A percentile compares a stretch with the other conserved stretches of the same genome.
These are phyloP conservation scores for Chaetodon auriga DNA, from an alignment of 2,113 vertebrate genomes.

Conservation along the genomic window DNA sequence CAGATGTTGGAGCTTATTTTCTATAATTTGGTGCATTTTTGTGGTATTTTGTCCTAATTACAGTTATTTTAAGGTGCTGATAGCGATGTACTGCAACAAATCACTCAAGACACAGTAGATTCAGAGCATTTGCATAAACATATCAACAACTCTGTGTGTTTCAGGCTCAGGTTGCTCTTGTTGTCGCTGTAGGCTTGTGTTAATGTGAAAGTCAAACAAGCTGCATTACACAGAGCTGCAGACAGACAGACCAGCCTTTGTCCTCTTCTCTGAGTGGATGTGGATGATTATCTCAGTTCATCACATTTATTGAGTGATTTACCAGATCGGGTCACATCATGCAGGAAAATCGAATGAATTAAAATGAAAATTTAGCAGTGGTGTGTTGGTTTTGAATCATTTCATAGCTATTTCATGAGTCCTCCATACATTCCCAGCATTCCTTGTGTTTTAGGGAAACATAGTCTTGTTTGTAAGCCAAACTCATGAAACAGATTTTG, in stretches of 20 bases:
- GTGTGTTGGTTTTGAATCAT: conserved; percentile 9
- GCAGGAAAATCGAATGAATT: background rate
- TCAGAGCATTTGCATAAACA: background rate
- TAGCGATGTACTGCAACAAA: background rate
- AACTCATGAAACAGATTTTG: conserved; percentile 14
- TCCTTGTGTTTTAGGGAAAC: background rate
- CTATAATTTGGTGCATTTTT: background rate
- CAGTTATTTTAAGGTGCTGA: background rate
- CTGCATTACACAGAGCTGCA: background rate
- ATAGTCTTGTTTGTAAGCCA: conserved; percentile 2
- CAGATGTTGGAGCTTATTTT: background rate
- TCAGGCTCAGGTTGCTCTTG: conserved; percentile 3
- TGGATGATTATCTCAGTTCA: conserved; percentile 13
- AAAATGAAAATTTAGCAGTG: background rate
- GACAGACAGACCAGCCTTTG: conserved; percentile 33
- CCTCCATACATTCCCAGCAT: conserved; percentile 1
- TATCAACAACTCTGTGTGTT: background rate
- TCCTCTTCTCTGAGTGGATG: conserved; percentile 34
- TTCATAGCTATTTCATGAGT: conserved; percentile 3
- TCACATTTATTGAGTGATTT: conserved; percentile 12
- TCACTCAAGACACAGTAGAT: background rate
- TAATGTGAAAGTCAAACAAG: conserved; percentile 24
- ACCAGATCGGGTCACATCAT: background rate
- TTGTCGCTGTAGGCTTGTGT: conserved; percentile 16
- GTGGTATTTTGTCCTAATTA: background rate